These are phyloP conservation scores for Lophius americanus DNA, from an alignment of 2,797 vertebrate genomes.

Conservation along the genomic window DNA sequence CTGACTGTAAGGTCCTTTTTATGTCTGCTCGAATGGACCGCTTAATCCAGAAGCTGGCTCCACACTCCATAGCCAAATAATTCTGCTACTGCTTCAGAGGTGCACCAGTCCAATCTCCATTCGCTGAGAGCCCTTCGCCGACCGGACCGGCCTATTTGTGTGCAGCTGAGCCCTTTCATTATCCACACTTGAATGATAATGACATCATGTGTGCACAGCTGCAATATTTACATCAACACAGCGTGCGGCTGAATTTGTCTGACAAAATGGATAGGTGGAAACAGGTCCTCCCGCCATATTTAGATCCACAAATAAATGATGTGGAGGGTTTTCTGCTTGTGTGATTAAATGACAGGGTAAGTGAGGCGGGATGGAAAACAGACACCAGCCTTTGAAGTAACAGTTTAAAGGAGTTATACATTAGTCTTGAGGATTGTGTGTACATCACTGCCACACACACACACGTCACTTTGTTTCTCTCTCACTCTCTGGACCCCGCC, in stretches of 20 bases:
- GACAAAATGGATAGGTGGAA: conserved; percentile 52
- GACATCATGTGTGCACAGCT: conserved; percentile 77
- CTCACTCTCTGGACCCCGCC: conserved; percentile 47
- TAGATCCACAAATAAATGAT: conserved; percentile 34
- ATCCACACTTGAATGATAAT: conserved; percentile 82
- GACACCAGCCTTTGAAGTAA: conserved; percentile 1
- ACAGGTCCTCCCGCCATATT: conserved; percentile 38
- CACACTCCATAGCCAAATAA: conserved; percentile 19
- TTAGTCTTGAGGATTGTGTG: conserved; percentile 1
- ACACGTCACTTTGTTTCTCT: conserved; percentile 2
- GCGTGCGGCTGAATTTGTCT: conserved; percentile 57
- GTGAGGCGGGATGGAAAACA: conserved; percentile 1
- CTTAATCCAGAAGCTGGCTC: conserved; percentile 37
- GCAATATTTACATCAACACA: conserved; percentile 72
- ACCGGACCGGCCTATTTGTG: conserved; percentile 52
- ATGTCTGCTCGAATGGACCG: conserved; percentile 27
- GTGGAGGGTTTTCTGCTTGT: conserved; percentile 18
- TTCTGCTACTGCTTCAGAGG: conserved; percentile 30
- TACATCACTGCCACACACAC: background rate
- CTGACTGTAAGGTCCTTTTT: conserved; percentile 20
- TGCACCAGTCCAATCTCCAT: conserved; percentile 44
- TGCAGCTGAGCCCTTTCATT: conserved; percentile 80
- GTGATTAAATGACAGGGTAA: conserved; percentile 17
- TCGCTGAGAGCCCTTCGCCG: conserved; percentile 52
- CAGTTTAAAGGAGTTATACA: background rate